Evolutionary conservation across 2,888 invertebrate species (phyloP).

Genomic region (Hetaerina titia): DNA sequence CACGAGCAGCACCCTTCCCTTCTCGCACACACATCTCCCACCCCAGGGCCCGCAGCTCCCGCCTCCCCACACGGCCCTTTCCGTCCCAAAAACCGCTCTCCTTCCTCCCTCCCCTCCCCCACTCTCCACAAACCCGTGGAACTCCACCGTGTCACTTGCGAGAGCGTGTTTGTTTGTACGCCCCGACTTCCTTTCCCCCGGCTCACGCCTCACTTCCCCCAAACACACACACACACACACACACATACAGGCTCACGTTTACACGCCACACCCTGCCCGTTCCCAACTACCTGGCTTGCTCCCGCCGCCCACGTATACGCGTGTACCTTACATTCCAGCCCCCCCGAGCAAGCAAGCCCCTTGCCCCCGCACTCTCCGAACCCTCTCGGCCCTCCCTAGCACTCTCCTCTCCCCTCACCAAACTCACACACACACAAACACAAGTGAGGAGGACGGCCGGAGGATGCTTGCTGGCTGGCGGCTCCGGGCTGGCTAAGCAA

Average conservation of each 20-base stretch:
- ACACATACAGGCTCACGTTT: too few relatives aligned
- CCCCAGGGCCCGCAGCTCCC: too few relatives aligned
- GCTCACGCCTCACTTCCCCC: background rate
- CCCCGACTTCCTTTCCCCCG: background rate
- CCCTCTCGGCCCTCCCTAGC: background rate
- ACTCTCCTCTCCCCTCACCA: background rate
- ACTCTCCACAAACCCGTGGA: background rate
- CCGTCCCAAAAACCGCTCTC: too few relatives aligned
- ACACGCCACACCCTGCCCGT: too few relatives aligned
- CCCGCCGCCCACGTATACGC: background rate
- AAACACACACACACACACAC: too few relatives aligned
- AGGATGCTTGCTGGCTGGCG: background rate
- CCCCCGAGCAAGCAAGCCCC: too few relatives aligned
- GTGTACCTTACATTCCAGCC: background rate
- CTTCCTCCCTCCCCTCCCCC: too few relatives aligned
- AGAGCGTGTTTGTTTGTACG: background rate
- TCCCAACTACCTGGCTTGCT: background rate
- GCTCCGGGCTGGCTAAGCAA: slow-evolving; percentile 26
- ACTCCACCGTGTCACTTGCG: slow-evolving; percentile 27
- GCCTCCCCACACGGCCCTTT: too few relatives aligned
- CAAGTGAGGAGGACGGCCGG: background rate
- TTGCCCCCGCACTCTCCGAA: too few relatives aligned
- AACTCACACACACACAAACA: background rate
- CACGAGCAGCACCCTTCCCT: background rate
- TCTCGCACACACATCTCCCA: too few relatives aligned